Percentiles rank a stretch among this genome's conserved stretches.
phyloP scores from a whole-genome alignment of 2,888 invertebrate species.

The Clostera curtula region DNA sequence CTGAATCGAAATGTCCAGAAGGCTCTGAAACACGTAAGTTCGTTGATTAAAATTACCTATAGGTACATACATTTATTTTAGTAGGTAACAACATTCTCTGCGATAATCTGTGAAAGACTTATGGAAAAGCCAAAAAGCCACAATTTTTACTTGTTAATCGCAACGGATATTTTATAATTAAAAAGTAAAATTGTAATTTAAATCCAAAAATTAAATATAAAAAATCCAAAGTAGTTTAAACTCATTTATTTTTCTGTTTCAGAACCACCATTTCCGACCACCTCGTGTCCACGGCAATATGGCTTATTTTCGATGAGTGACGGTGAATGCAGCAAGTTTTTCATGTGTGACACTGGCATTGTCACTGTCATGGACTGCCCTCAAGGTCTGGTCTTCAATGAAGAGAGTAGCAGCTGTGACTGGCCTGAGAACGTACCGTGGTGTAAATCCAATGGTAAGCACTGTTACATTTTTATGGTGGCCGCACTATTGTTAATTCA shows the following conservation, averaged over 20 bases:
- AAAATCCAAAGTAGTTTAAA: background rate
- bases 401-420: conserved; percentile 33
- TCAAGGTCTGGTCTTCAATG: conserved; percentile 43
- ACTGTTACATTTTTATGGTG: background rate
- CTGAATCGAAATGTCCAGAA: conserved; percentile 80
- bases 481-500: no score
- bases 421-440: conserved; percentile 49
- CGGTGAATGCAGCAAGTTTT: conserved; percentile 42
- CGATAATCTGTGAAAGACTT: no score
- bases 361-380: conserved; percentile 46
- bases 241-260: conserved; percentile 4
- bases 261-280: conserved; percentile 16
- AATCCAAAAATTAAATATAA: no score
- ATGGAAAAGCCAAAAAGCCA: no score
- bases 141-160: no score
- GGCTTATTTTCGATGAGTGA: conserved; percentile 35
- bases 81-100: no score
- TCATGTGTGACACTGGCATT: conserved; percentile 42
- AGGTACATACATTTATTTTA: no score
- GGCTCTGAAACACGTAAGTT: conserved; percentile 52
- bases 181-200: no score
- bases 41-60: no score
- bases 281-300: conserved; percentile 28
- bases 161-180: no score
- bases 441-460: conserved; percentile 40